phyloP scores from a whole-genome alignment of 2,113 vertebrate genomes.

The Corydoras maculifer region DNA sequence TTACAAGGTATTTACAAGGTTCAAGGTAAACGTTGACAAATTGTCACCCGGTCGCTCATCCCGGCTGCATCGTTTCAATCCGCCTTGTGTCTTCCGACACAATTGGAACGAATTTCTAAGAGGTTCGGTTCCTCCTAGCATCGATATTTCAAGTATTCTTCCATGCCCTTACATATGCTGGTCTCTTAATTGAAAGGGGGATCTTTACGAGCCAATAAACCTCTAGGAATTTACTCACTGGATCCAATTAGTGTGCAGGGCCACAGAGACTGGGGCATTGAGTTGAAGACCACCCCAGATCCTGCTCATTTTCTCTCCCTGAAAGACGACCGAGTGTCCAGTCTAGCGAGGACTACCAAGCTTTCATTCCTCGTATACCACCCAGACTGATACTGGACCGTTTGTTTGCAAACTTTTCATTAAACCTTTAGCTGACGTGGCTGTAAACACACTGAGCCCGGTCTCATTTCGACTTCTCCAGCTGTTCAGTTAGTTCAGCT shows the following conservation, averaged over 20 bases:
- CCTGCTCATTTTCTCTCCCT: conserved; percentile 19
- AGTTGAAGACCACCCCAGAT: conserved; percentile 39
- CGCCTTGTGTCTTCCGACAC: conserved; percentile 9
- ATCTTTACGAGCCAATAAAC: conserved; percentile 43
- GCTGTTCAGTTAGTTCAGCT: no score
- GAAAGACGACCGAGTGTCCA: conserved; percentile 27
- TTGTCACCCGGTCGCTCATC: not conserved
- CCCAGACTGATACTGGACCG: conserved; percentile 8
- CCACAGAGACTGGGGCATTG: conserved; percentile 25
- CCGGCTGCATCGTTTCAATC: conserved; percentile 10
- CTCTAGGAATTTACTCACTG: conserved; percentile 35
- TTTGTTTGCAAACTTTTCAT: conserved; percentile 30
- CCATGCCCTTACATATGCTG: conserved; percentile 32
- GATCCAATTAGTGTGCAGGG: conserved; percentile 34
- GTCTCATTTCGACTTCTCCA: no score
- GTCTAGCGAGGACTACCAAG: conserved; percentile 12
- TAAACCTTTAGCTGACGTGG: conserved; percentile 1
- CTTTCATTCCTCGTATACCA: conserved; percentile 18
- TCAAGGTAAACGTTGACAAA: no score
- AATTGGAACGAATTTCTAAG: conserved; percentile 17
- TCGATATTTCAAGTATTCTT: conserved; percentile 30
- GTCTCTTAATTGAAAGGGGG: conserved; percentile 31
- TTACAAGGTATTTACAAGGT: no score
- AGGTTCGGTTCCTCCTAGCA: conserved; percentile 31
- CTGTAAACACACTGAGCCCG: conserved; percentile 1